Percentiles rank a stretch among this genome's conserved stretches.
These are phyloP conservation scores for Sinella curviseta DNA, from an alignment of 1,140 invertebrate genomes.

Conservation along the genomic window DNA sequence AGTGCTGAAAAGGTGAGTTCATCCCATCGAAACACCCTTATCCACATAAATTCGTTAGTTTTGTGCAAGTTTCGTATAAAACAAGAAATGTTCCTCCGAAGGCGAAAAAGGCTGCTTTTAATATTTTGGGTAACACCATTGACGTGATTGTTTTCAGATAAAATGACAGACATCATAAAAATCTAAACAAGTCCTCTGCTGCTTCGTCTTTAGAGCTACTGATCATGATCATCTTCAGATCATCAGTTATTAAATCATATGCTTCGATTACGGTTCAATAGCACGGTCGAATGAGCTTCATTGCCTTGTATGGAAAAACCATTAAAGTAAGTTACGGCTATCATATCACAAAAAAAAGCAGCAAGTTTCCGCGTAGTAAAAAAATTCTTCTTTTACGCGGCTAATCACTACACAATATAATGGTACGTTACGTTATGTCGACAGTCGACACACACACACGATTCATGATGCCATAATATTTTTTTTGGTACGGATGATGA, in stretches of 20 bases:
- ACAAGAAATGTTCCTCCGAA: neutral
- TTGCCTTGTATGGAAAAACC: slow-evolving; percentile 1
- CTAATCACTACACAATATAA: too few species aligned
- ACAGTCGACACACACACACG: neutral
- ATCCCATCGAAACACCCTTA: slow-evolving; percentile 6
- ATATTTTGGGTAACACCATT: slow-evolving; percentile 4
- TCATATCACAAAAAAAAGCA: neutral
- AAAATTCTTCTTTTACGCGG: too few species aligned
- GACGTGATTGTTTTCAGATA: neutral
- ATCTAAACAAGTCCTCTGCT: slow-evolving; percentile 6
- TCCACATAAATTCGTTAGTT: neutral
- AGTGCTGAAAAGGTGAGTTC: slow-evolving; percentile 14
- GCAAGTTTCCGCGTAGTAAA: slow-evolving; percentile 8
- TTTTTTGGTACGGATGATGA: too few species aligned
- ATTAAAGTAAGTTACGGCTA: slow-evolving; percentile 16
- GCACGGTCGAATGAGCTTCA: neutral
- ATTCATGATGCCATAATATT: too few species aligned
- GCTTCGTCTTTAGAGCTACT: too few species aligned
- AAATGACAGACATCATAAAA: slow-evolving; percentile 23
- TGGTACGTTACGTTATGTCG: neutral
- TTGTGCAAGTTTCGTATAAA: neutral
- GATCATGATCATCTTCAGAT: neutral
- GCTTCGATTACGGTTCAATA: slow-evolving; percentile 11
- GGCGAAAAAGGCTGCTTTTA: neutral
- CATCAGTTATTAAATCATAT: slow-evolving; percentile 5